Percentiles rank a stretch among this genome's conserved stretches.
Conservation (phyloP, 2,113 vertebrate genomes). For the Ornithorhynchus anatinus region DNA sequence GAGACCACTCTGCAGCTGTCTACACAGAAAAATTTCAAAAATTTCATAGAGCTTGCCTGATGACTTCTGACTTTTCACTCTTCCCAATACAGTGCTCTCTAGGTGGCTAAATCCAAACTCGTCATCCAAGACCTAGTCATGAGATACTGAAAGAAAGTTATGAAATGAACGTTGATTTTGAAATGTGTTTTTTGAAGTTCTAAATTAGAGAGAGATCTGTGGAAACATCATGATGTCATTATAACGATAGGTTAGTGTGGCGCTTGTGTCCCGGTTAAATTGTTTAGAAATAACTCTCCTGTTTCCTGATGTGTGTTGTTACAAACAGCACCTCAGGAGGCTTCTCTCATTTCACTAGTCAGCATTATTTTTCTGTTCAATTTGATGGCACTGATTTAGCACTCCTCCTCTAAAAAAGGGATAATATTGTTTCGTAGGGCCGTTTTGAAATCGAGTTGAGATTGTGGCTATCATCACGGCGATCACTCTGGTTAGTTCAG, state of each 20-base stretch:
- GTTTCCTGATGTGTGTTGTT: no score
- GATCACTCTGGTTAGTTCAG: no score
- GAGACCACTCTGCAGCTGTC: background rate
- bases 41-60: background rate
- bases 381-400: no score
- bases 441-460: no score
- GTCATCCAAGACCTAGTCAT: slow-evolving; percentile 9
- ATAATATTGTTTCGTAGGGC: no score
- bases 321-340: no score
- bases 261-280: background rate
- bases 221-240: background rate
- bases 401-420: no score
- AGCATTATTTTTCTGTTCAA: no score
- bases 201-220: background rate
- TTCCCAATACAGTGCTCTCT: background rate
- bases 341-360: no score
- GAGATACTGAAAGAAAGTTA: background rate
- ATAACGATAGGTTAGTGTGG: background rate
- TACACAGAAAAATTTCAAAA: slow-evolving; percentile 9
- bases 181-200: background rate
- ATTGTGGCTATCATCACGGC: no score
- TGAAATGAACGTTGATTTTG: background rate
- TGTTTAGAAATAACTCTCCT: background rate
- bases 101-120: background rate
- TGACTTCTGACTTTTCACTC: slow-evolving; percentile 15